A percentile compares a stretch with the other conserved stretches of the same genome.
Evolutionary conservation across 2,797 vertebrate genomes (phyloP).

Genomic region (Syngnathus acus): DNA sequence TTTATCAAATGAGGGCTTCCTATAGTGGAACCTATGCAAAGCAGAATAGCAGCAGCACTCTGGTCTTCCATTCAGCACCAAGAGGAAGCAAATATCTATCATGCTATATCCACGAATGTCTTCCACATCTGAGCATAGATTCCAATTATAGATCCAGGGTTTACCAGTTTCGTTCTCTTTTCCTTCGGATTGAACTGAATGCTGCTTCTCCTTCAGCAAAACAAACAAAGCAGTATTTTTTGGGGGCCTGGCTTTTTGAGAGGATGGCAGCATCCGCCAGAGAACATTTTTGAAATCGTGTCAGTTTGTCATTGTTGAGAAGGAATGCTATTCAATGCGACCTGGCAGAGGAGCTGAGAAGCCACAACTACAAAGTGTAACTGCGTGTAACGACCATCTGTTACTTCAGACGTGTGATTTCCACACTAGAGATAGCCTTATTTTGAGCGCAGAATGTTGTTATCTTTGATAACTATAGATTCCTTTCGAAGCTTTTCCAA

Average conservation of each 20-base stretch:
- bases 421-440: conserved; percentile 15
- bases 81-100: conserved; percentile 44
- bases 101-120: conserved; percentile 37
- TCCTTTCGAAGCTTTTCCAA: conserved; percentile 23
- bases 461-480: conserved; percentile 36
- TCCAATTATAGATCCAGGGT: conserved; percentile 80
- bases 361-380: conserved; percentile 49
- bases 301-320: conserved; percentile 34
- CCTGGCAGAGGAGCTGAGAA: conserved; percentile 17
- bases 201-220: conserved; percentile 54
- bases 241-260: conserved; percentile 23
- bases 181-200: conserved; percentile 57
- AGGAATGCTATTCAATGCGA: conserved; percentile 37
- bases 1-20: conserved; percentile 9
- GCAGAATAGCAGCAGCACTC: conserved; percentile 24
- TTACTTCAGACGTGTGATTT: conserved; percentile 31
- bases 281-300: conserved; percentile 37
- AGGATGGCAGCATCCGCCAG: conserved; percentile 22
- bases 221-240: conserved; percentile 57
- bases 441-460: conserved; percentile 23
- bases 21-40: conserved; percentile 22
- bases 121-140: conserved; percentile 72
- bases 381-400: conserved; percentile 40
- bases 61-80: conserved; percentile 22
- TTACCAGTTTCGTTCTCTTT: conserved; percentile 67